Evolutionary conservation across 2,797 vertebrate genomes (phyloP), one percentile per base, ranked within the genome.

Genomic region (Okamejei kenojei): DNA sequence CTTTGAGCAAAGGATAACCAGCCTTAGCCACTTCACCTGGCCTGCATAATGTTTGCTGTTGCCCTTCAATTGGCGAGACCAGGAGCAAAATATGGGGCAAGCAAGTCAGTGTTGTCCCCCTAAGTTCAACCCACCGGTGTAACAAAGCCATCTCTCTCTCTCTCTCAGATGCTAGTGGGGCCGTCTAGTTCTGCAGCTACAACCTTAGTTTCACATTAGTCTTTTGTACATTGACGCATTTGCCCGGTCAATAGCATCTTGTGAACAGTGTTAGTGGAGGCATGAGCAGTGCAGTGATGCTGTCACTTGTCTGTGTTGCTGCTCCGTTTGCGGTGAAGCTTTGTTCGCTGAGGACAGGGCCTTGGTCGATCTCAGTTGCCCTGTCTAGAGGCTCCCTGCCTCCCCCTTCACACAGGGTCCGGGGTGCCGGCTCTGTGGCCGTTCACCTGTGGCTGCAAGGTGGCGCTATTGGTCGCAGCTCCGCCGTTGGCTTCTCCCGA

Each of bases 371-470:
- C 81, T 93, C 91, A 78, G 68, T 54, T 93, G 93, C 77, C 73
- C 68, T 78, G 81, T n/a, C 93, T 63, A 45, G 92, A 77, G 81
- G 45, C 45, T 45, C 45, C 45, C 45, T 4, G 45, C 3, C 45
- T 54, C 81, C 93, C 93, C 93, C 93, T 35, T 98, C 96, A 98
- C 73, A 96, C 93, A 81, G 98, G 98, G 93, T 98, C 98, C 0
- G 96, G 81, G 6, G 97, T 94, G 90, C 94, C 96, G 0, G 94
- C 94, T 93, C 97, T 96, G 0, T 98, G 97, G 94, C 98, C 98
- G 0, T 98, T 97, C 93, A 98, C 45, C 1, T 96, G 97, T 0
- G 96, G 95, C 94, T 97, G 97, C 35, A 96, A 96, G 1, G 96
- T 94, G 86, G 96, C 96, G 0, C 96, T 95, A 93, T 97, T 97